Percentiles rank a stretch among this genome's conserved stretches.
Conservation (phyloP, 2,113 vertebrate genomes). For the Neodontobutis hainanensis region DNA sequence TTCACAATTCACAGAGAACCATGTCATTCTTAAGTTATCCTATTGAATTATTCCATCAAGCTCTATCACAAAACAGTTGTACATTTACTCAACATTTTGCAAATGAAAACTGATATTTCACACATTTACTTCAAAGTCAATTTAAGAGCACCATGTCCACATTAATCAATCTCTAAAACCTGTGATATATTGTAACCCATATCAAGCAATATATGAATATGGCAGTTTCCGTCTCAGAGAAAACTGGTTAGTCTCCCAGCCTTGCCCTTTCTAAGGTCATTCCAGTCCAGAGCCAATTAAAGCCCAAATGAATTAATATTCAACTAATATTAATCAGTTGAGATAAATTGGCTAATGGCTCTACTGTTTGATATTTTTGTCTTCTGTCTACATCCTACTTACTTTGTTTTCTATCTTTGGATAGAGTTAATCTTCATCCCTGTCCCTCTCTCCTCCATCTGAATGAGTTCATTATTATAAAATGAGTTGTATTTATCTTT, state of each 20-base stretch:
- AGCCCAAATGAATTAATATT: constrained; percentile 78
- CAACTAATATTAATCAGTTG: constrained; percentile 76
- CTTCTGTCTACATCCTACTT: constrained; percentile 74
- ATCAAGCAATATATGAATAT: not conserved
- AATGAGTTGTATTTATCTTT: constrained; percentile 84
- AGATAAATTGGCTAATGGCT: constrained; percentile 76
- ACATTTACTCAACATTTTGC: not conserved
- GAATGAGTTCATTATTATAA: constrained; percentile 82
- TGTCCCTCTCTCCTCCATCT: constrained; percentile 80
- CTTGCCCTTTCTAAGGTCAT: constrained; percentile 68
- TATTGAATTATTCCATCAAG: not conserved
- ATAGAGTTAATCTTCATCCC: constrained; percentile 76
- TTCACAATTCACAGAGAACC: not conserved
- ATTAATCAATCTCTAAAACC: not conserved
- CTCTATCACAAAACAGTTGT: not conserved
- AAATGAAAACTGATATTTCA: not conserved
- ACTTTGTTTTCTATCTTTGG: constrained; percentile 79
- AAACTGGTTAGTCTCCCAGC: constrained; percentile 70
- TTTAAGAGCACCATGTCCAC: not conserved
- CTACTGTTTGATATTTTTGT: constrained; percentile 71
- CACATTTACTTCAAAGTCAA: not conserved
- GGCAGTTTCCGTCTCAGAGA: constrained; percentile 34
- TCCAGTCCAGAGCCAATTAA: constrained; percentile 76
- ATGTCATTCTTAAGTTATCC: constrained; percentile 4
- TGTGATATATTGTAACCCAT: constrained; percentile 25